These are phyloP conservation scores for Xestia sexstrigata DNA, from an alignment of 2,888 invertebrate species.

Conservation along the genomic window DNA sequence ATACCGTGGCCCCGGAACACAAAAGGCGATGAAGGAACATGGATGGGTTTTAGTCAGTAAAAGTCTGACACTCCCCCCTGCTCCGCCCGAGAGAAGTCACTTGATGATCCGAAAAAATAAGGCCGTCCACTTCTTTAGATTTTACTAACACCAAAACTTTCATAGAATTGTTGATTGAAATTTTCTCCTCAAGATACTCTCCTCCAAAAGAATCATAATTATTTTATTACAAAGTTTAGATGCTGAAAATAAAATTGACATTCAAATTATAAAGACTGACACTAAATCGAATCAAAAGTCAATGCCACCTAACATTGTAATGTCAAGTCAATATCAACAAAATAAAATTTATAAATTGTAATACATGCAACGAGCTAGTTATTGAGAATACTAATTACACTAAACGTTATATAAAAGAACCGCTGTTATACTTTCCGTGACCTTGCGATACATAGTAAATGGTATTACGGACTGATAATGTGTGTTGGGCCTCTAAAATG, in stretches of 20 bases:
- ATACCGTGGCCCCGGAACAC: too few species aligned
- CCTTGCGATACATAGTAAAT: slow-evolving; percentile 73
- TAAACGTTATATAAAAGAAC: slow-evolving; percentile 59
- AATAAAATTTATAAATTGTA: slow-evolving; percentile 25
- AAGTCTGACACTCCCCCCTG: too few species aligned
- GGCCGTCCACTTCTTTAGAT: too few species aligned
- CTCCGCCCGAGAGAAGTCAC: too few species aligned
- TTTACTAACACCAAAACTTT: background rate
- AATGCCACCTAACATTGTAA: slow-evolving; percentile 41
- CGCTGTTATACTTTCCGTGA: slow-evolving; percentile 70
- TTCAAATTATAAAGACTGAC: slow-evolving; percentile 24
- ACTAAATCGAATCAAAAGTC: slow-evolving; percentile 39
- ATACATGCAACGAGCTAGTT: slow-evolving; percentile 37
- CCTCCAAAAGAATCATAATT: background rate
- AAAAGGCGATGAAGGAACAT: too few species aligned
- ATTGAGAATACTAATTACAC: slow-evolving; percentile 50
- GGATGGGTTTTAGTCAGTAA: too few species aligned
- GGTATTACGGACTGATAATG: slow-evolving; percentile 58
- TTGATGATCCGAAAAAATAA: too few species aligned
- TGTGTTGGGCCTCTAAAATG: slow-evolving; percentile 68
- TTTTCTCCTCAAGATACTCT: too few species aligned
- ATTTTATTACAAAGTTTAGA: background rate
- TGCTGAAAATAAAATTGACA: slow-evolving; percentile 8
- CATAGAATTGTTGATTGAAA: background rate
- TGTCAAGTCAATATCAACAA: slow-evolving; percentile 25